Percentiles rank a stretch among this genome's conserved stretches.
These are phyloP conservation scores for Falco rusticolus DNA, from an alignment of 2,797 vertebrate species.

Conservation along the genomic window DNA sequence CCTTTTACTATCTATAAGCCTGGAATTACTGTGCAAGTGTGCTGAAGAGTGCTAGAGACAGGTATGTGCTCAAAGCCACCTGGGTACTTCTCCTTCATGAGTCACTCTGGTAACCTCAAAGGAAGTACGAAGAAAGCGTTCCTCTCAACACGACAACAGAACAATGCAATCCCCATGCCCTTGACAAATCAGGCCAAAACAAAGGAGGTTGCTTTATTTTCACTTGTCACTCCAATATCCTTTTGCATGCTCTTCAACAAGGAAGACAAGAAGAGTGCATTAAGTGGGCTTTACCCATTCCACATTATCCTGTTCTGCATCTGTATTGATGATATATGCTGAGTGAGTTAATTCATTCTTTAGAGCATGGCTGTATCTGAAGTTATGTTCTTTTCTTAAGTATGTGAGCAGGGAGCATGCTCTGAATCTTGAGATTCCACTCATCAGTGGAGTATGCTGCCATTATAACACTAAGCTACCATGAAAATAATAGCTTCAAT, in stretches of 20 bases:
- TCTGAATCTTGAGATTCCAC: conserved; percentile 6
- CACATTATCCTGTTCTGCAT: neutral
- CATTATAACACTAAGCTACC: neutral
- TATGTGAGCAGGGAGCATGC: neutral
- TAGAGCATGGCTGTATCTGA: neutral
- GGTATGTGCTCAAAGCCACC: conserved; percentile 13
- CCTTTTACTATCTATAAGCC: neutral
- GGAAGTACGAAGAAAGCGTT: neutral
- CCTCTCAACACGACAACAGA: neutral
- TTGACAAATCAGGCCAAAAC: neutral
- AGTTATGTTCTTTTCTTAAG: neutral
- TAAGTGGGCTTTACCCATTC: neutral
- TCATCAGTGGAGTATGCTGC: neutral
- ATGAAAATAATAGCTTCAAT: neutral
- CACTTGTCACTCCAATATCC: neutral
- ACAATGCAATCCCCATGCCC: neutral
- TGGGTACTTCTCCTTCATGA: neutral
- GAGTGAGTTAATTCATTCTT: neutral
- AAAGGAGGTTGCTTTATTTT: neutral
- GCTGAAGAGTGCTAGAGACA: conserved; percentile 20
- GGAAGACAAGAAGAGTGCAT: neutral
- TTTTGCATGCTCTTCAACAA: neutral
- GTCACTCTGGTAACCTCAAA: neutral
- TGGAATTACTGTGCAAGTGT: neutral
- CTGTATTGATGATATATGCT: neutral